Evolutionary conservation across 2,888 invertebrate genomes (phyloP), one percentile per base, ranked within the genome.

Genomic region (Glyphotaelius pellucidus): DNA sequence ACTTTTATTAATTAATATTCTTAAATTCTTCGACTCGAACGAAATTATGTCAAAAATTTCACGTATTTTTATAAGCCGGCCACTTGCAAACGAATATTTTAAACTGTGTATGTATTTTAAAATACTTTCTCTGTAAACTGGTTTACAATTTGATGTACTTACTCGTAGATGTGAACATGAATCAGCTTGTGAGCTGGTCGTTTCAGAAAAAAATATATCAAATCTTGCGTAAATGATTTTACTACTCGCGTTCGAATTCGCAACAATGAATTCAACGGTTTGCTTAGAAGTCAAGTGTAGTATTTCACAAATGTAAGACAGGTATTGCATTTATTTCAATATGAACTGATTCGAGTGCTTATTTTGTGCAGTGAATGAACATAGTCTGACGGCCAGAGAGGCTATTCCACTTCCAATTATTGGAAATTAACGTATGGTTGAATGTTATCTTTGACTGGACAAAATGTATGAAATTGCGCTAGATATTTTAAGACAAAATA

Each of bases 81-180:
- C 12, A 30, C 31, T 81, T 31, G 30, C 30, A 12, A 42, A 32
- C 81, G 81, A 30, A 11, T 67, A 67, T 67, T 67, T 67, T 5
- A 52, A 52, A 52, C 19, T 52, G 52, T 52, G 19, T 19, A 19
- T 5, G 19, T 83, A 83, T 31, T 83, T 32, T 32, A 31, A 15
- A 14, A 83, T 81, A 83, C 83, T 83, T 83, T 83, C 83, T 35
- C 83, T 35, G 30, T 7, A 83, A 83, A 83, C 83, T 32, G 19
- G 83, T 83, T 83, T 83, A 35, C 32, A 83, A 19, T 35, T 83
- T 83, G 30, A 25, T 19, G 5, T 52, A 52, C 52, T 19, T 52
- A 67, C 52, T 67, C 19, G 52, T 25, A 67, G 3, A 67, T 25
- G 25, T 67, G 52, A 67, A 67, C 52, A 67, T 67, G 25, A 67